Conservation (phyloP, 2,113 vertebrate genomes). For the Rousettus leschenaultii region DNA sequence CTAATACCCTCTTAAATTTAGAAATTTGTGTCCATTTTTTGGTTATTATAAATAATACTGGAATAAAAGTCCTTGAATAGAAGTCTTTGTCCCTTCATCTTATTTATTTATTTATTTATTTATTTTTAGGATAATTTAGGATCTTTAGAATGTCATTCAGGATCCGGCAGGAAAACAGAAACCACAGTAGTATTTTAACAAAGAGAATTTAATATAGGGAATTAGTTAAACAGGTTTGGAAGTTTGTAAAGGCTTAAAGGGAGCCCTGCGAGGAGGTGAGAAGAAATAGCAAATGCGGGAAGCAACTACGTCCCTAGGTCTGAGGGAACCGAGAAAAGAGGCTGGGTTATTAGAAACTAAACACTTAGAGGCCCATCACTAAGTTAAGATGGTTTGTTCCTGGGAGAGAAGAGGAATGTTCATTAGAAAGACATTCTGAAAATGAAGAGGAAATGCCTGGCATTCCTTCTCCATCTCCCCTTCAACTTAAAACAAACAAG, state of each 20-base stretch:
- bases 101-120: not conserved
- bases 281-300: not conserved
- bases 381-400: constrained; percentile 31
- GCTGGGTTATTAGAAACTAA: not conserved
- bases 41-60: not conserved
- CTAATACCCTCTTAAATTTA: not conserved
- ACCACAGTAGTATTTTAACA: not conserved
- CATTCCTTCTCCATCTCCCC: constrained; percentile 66
- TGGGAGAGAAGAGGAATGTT: constrained; percentile 42
- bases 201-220: constrained; percentile 12
- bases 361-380: not conserved
- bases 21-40: not conserved
- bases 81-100: not conserved
- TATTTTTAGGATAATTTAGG: not conserved
- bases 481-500: constrained; percentile 70
- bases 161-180: not conserved
- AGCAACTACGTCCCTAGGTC: not conserved
- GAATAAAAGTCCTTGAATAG: not conserved
- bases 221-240: not conserved
- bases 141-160: not conserved
- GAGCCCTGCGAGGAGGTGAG: not conserved
- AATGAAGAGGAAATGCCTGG: constrained; percentile 68
- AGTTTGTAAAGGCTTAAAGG: not conserved
- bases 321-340: not conserved
- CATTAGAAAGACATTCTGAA: constrained; percentile 66